A percentile compares a stretch with the other conserved stretches of the same genome.
These are phyloP conservation scores for Patella depressa DNA, from an alignment of 2,888 invertebrate species.

Conservation along the genomic window DNA sequence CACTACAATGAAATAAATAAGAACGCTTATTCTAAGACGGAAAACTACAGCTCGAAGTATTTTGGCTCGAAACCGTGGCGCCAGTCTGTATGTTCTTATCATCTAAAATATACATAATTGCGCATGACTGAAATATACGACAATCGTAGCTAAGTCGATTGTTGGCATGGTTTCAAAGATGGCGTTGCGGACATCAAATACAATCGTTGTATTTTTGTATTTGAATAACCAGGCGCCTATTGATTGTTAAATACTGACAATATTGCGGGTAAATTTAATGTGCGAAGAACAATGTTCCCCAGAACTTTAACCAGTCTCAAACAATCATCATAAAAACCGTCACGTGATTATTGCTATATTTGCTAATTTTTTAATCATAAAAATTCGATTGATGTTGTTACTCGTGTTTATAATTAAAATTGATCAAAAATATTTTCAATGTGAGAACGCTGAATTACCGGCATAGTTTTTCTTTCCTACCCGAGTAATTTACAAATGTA, in stretches of 20 bases:
- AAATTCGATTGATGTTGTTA: too few species aligned
- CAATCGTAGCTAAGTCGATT: neutral
- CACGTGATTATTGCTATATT: too few species aligned
- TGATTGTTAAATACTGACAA: constrained; percentile 10
- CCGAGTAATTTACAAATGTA: too few species aligned
- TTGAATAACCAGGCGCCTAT: neutral
- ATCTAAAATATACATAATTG: neutral
- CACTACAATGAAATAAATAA: constrained; percentile 2
- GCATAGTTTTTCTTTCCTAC: too few species aligned
- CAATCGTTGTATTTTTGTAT: too few species aligned
- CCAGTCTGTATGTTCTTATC: constrained; percentile 7
- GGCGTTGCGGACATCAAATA: neutral
- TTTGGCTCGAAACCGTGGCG: constrained; percentile 5
- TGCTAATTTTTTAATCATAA: too few species aligned
- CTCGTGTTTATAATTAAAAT: too few species aligned
- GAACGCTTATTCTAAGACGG: too few species aligned
- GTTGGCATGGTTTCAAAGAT: constrained; percentile 5
- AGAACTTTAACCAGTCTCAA: too few species aligned
- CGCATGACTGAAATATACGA: constrained; percentile 10
- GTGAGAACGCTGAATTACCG: too few species aligned
- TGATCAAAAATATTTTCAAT: too few species aligned
- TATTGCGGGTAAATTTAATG: neutral
- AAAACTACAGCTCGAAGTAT: neutral
- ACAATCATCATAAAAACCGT: too few species aligned
- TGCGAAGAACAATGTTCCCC: neutral